Evolutionary conservation across 92 coral and sea anemone genomes (phyloP).

Genomic region (Porites divaricata): DNA sequence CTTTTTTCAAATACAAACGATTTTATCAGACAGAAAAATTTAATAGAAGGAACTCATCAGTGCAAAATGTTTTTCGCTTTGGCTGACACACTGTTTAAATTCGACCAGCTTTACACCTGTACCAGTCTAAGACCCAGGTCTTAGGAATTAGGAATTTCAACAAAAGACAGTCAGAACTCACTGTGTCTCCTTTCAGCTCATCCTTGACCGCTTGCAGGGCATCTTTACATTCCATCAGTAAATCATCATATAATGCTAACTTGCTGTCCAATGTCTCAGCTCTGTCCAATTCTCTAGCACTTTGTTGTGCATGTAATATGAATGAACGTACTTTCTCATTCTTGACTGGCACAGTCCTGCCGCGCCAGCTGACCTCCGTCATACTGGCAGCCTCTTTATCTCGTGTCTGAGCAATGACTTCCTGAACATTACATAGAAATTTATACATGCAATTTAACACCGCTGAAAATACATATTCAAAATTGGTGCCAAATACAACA

Average conservation of each 20-base stretch:
- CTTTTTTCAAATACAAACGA: too few relatives aligned
- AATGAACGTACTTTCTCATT: conserved; percentile 95
- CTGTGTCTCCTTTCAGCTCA: conserved; percentile 92
- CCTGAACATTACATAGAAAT: conserved; percentile 54
- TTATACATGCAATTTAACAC: neutral
- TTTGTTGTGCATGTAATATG: conserved; percentile 91
- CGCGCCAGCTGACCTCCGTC: conserved; percentile 96
- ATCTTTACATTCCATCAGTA: conserved; percentile 99
- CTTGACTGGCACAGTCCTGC: conserved; percentile 90
- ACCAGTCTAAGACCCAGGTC: neutral
- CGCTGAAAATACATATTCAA: neutral
- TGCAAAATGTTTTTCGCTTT: too few relatives aligned
- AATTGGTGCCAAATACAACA: too few relatives aligned
- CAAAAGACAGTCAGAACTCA: conserved; percentile 28
- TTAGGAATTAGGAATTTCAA: too few relatives aligned
- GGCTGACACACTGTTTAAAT: too few relatives aligned
- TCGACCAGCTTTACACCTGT: too few relatives aligned
- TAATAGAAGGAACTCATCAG: too few relatives aligned
- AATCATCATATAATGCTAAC: conserved; percentile 90
- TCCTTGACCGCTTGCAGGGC: conserved; percentile 94
- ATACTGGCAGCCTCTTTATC: conserved; percentile 95
- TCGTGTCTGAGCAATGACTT: conserved; percentile 95
- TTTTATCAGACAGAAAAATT: too few relatives aligned
- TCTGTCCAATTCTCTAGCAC: conserved; percentile 84
- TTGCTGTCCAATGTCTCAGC: conserved; percentile 90